Percentiles rank a stretch among this genome's conserved stretches.
These are phyloP conservation scores for Clivina fossor DNA, from an alignment of 2,888 invertebrate genomes.

Conservation along the genomic window DNA sequence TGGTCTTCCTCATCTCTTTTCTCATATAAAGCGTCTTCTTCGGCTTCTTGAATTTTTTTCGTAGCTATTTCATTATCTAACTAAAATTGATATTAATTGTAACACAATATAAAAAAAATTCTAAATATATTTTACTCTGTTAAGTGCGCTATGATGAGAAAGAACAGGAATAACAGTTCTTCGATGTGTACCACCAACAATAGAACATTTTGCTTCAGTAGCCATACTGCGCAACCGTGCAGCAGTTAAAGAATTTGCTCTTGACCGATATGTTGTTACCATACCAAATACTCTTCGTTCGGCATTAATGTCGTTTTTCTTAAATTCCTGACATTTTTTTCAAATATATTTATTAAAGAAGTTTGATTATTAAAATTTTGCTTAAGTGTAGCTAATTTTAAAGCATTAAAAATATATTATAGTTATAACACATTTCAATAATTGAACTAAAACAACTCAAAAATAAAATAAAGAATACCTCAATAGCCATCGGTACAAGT, in stretches of 20 bases:
- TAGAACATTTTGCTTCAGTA: constrained; percentile 45
- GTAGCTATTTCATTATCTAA: constrained; percentile 40
- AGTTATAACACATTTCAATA: background rate
- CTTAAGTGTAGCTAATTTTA: no score
- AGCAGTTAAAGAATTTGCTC: constrained; percentile 44
- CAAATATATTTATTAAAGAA: no score
- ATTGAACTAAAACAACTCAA: background rate
- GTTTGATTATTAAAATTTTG: no score
- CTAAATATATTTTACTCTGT: constrained; percentile 1
- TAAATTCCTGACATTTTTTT: constrained; percentile 51
- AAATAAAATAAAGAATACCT: constrained; percentile 43
- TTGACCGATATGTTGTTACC: constrained; percentile 44
- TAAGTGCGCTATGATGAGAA: constrained; percentile 43
- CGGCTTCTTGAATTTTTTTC: constrained; percentile 43
- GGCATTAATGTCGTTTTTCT: constrained; percentile 47
- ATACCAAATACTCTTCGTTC: constrained; percentile 47
- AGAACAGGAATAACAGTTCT: constrained; percentile 47
- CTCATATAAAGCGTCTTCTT: constrained; percentile 43
- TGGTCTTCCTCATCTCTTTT: constrained; percentile 43
- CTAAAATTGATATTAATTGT: constrained; percentile 14
- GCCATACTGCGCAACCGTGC: constrained; percentile 42
- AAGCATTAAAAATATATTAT: no score
- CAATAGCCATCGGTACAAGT: constrained; percentile 50
- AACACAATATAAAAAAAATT: background rate
- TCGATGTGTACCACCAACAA: constrained; percentile 47